Conservation (phyloP, 2,888 invertebrate species). For the Gari tellinella region DNA sequence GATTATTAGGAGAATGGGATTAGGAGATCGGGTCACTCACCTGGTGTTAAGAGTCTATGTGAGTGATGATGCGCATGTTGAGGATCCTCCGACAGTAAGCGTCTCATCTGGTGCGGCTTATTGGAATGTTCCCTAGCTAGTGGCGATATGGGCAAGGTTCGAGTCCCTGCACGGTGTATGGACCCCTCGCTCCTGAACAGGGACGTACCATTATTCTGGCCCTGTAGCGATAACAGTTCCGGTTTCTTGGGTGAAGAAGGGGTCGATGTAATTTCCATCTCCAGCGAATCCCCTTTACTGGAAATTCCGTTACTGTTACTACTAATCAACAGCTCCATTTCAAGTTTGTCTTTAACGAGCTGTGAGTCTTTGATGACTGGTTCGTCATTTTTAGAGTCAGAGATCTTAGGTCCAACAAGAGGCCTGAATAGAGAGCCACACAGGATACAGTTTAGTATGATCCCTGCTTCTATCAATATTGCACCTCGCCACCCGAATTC, state of each 20-base stretch:
- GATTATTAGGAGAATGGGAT: no score
- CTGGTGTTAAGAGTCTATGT: constrained; percentile 24
- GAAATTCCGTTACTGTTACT: neutral
- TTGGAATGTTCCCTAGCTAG: constrained; percentile 38
- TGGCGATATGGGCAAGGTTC: constrained; percentile 28
- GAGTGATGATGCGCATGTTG: constrained; percentile 16
- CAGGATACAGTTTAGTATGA: constrained; percentile 94
- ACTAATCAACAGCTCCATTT: constrained; percentile 33
- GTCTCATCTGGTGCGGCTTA: constrained; percentile 19
- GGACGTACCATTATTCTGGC: neutral
- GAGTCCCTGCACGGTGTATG: constrained; percentile 19
- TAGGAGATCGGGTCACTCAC: constrained; percentile 1
- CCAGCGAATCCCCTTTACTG: neutral
- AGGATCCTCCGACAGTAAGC: constrained; percentile 45
- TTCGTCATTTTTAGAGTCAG: constrained; percentile 86
- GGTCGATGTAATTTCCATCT: constrained; percentile 12
- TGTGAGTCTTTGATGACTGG: constrained; percentile 14
- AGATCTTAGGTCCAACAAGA: constrained; percentile 86
- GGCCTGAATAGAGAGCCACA: constrained; percentile 97
- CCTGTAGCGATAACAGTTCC: neutral
- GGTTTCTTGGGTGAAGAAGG: constrained; percentile 36
- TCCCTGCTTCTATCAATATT: constrained; percentile 92
- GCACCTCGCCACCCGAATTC: constrained; percentile 94
- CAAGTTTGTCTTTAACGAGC: constrained; percentile 23
- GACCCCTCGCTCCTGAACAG: constrained; percentile 49